Conservation (phyloP, 2,888 invertebrate genomes). For the Agonopterix subpropinquella region DNA sequence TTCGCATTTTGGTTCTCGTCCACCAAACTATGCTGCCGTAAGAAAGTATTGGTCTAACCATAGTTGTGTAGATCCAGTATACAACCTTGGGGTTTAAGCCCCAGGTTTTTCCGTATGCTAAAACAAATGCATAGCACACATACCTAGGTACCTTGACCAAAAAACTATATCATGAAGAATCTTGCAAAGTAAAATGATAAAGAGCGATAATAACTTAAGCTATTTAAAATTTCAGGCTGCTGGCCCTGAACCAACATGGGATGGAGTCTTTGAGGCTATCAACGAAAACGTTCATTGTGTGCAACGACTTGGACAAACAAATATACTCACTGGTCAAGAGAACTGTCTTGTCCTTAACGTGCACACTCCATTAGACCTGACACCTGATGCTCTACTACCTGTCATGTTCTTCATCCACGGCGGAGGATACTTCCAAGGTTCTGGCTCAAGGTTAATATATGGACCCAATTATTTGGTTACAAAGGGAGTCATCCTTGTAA, state of each 20-base stretch:
- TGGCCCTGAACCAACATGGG: slow-evolving; percentile 49
- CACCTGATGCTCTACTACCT: slow-evolving; percentile 27
- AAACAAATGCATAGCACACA: too few relatives aligned
- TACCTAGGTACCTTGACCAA: too few relatives aligned
- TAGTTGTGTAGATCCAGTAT: too few relatives aligned
- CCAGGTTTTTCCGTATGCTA: too few relatives aligned
- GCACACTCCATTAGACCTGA: slow-evolving; percentile 35
- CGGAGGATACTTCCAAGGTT: slow-evolving; percentile 53
- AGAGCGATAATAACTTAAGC: too few relatives aligned
- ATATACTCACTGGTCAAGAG: slow-evolving; percentile 28
- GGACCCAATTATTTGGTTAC: slow-evolving; percentile 49
- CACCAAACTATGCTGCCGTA: too few relatives aligned
- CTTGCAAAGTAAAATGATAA: too few relatives aligned
- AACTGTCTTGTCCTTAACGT: slow-evolving; percentile 53
- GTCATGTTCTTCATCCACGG: slow-evolving; percentile 64
- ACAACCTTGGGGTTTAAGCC: too few relatives aligned
- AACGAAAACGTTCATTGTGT: slow-evolving; percentile 45
- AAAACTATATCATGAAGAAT: too few relatives aligned
- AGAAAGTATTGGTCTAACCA: too few relatives aligned
- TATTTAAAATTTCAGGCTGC: slow-evolving; percentile 38
- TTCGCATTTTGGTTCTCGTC: too few relatives aligned
- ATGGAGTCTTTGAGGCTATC: slow-evolving; percentile 42
- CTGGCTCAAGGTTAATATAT: slow-evolving; percentile 34
- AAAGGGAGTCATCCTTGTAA: slow-evolving; percentile 51
- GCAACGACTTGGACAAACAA: slow-evolving; percentile 26